These are phyloP conservation scores for Liolophura sinensis DNA, from an alignment of 1,140 invertebrate species.

Conservation along the genomic window DNA sequence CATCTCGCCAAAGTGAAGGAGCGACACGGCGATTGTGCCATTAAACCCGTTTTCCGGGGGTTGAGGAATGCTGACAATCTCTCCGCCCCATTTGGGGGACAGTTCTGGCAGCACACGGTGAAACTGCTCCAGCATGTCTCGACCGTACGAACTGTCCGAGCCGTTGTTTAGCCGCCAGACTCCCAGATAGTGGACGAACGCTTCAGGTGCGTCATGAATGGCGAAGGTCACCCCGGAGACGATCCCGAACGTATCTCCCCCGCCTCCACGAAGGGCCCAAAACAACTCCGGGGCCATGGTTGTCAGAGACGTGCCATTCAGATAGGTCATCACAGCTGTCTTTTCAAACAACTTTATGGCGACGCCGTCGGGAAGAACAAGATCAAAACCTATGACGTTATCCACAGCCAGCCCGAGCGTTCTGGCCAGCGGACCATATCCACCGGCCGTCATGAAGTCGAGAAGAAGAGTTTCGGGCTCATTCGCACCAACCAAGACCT, in stretches of 20 bases:
- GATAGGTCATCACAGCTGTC: neutral
- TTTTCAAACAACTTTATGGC: neutral
- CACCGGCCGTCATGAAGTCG: slow-evolving; percentile 13
- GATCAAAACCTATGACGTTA: slow-evolving; percentile 14
- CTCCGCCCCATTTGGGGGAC: slow-evolving; percentile 11
- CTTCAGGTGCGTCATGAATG: slow-evolving; percentile 12
- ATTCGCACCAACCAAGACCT: too few relatives aligned
- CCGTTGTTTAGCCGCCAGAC: neutral
- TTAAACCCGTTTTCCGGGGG: too few relatives aligned
- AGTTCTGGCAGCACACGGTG: slow-evolving; percentile 1
- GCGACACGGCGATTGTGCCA: too few relatives aligned
- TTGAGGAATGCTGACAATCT: neutral
- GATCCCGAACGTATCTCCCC: slow-evolving; percentile 19
- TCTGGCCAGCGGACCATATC: slow-evolving; percentile 14
- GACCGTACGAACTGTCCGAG: neutral
- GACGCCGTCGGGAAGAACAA: slow-evolving; percentile 12
- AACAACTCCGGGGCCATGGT: slow-evolving; percentile 16
- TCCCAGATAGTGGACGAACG: neutral
- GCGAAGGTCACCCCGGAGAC: slow-evolving; percentile 3
- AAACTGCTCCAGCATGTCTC: neutral
- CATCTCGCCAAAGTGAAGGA: too few relatives aligned
- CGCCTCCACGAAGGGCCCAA: slow-evolving; percentile 21
- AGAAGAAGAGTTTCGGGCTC: slow-evolving; percentile 1
- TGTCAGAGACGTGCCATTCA: neutral
- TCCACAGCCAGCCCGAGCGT: slow-evolving; percentile 20